Percentiles rank a stretch among this genome's conserved stretches.
Evolutionary conservation across 2,888 invertebrate genomes (phyloP).

Genomic region (Folsomia manolachei): DNA sequence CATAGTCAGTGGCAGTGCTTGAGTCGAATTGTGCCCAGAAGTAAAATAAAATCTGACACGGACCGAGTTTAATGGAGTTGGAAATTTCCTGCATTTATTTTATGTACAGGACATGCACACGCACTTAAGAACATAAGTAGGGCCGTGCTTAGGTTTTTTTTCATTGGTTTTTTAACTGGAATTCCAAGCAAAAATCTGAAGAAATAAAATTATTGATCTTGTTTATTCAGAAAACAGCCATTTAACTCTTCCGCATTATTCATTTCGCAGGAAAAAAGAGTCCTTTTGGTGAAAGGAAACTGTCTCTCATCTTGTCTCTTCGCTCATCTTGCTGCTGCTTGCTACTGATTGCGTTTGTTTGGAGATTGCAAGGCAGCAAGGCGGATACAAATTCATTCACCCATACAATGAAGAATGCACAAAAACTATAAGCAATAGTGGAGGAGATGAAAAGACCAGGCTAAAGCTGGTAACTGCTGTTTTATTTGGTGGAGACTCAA

Average conservation of each 20-base stretch:
- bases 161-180: neutral
- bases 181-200: no score
- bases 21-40: neutral
- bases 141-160: neutral
- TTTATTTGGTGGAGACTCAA: no score
- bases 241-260: slow-evolving; percentile 22
- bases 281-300: slow-evolving; percentile 10
- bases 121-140: neutral
- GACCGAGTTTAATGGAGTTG: neutral
- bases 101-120: neutral
- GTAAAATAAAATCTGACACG: neutral
- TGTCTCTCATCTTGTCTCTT: neutral
- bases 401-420: neutral
- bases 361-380: neutral
- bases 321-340: neutral
- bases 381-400: neutral
- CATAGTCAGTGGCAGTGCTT: no score
- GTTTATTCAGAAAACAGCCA: slow-evolving; percentile 11
- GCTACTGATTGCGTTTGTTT: neutral
- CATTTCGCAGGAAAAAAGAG: slow-evolving; percentile 13
- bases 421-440: neutral
- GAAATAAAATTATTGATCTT: slow-evolving; percentile 18
- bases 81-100: neutral
- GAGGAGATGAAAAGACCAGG: slow-evolving; percentile 2
- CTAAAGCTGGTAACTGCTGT: no score